A percentile compares a stretch with the other conserved stretches of the same genome.
These are phyloP conservation scores for Ptychobarbus kaznakovi DNA, from an alignment of 2,797 vertebrate species.

Conservation along the genomic window DNA sequence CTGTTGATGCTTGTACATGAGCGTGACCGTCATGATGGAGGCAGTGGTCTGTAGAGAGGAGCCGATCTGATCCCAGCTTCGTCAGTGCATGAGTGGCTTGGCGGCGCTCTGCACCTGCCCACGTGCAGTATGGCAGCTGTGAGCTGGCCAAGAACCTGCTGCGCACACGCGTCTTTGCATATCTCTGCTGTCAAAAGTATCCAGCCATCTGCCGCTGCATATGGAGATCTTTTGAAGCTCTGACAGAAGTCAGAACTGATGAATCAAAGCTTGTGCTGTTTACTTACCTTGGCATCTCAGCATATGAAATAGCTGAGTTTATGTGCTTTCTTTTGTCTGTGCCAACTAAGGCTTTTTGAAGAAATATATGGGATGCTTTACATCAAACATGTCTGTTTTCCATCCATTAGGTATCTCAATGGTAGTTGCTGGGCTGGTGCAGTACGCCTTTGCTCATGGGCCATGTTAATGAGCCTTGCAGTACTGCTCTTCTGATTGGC, in stretches of 20 bases:
- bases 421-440: background rate
- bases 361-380: background rate
- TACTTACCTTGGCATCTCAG: constrained; percentile 3
- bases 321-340: background rate
- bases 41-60: background rate
- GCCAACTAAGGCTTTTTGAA: background rate
- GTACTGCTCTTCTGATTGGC: background rate
- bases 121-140: constrained; percentile 49
- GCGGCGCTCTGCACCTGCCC: constrained; percentile 53
- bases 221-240: constrained; percentile 58
- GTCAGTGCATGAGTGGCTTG: constrained; percentile 39
- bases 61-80: constrained; percentile 18
- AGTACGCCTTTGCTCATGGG: background rate
- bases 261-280: constrained; percentile 30
- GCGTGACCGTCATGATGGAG: background rate
- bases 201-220: constrained; percentile 65
- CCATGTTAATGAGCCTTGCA: background rate
- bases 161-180: constrained; percentile 47
- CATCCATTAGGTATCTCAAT: background rate
- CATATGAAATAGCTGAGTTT: constrained; percentile 1
- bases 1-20: background rate
- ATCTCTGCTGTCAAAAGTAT: constrained; percentile 51
- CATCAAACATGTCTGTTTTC: background rate
- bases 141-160: constrained; percentile 52
- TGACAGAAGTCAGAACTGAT: constrained; percentile 35